Base-by-base conservation (phyloP, 2,797 vertebrate genomes). In the Myotis daubentonii region DNA sequence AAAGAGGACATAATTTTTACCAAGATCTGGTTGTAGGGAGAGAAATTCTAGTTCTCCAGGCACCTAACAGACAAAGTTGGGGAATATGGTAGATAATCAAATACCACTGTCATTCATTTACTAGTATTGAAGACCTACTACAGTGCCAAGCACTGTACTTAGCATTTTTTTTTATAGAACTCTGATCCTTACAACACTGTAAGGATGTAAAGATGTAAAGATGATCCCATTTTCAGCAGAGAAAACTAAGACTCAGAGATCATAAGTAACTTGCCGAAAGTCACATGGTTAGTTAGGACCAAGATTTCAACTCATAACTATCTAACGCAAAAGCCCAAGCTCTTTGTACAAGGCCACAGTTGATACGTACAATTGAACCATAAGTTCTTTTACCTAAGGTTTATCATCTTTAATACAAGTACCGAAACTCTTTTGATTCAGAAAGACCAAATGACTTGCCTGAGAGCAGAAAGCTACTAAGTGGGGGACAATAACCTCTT, bases 181-280 rank as follows among this genome's bases (percentile, higher is more conserved):
- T 55, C 65, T 65, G 23, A 47, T 92, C 23, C 19, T 78, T 38
- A 76, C 28, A 30, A 20, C 28, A 92, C 22, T 65, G 8, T 66
- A 57, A 30, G 28, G 11, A 30, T 62, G 25, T 28, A 30, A 62
- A 62, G 60, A 57, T 41, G 49, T 72, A 91, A 93, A 44, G 20
- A 87, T 25, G 81, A 44, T 38, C 65, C 41, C 7, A n/a, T 44
- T 83, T 87, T 87, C 49, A 84, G 68, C 11, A n/a, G n/a, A 89
- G 8, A 96, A 90, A 80, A 86, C 71, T 33, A 84, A 76, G 60
- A 80, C 44, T 81, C 70, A 78, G 22, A 74, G 16, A 82, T 76
- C 23, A 91, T 41, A 93, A 75, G 15, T 71, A 62, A 62, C 44
- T 60, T 83, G 16, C 68, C n/a, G 44, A 75, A 93, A 89, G 71